Evolutionary conservation across 92 coral and sea anemone species (phyloP).

Genomic region (Isaurus tuberculatus): DNA sequence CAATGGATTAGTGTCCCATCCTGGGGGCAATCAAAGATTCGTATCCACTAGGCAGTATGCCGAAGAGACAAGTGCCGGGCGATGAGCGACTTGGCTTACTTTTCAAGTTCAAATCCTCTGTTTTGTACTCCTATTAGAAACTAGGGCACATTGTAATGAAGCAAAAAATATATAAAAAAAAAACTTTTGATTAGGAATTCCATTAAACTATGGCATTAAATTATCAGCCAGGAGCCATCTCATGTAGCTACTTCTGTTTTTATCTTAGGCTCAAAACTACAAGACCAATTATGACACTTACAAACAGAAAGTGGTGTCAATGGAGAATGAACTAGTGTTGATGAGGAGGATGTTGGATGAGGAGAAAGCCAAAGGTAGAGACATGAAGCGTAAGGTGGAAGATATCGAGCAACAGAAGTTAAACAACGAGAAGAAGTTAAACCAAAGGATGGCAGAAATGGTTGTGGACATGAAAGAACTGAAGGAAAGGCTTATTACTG

Average conservation of each 20-base stretch:
- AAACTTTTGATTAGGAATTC: neutral
- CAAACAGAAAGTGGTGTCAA: conserved; percentile 79
- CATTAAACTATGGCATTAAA: neutral
- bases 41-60: no score
- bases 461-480: conserved; percentile 75
- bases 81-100: no score
- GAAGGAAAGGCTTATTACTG: conserved; percentile 75
- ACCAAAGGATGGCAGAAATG: conserved; percentile 68
- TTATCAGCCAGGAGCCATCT: neutral
- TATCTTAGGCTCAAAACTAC: conserved; percentile 74
- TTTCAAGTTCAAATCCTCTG: no score
- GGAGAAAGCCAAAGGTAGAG: conserved; percentile 78
- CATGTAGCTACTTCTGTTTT: neutral
- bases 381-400: conserved; percentile 73
- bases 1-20: no score
- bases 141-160: no score
- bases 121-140: no score
- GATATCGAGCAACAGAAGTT: conserved; percentile 70
- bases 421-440: conserved; percentile 60
- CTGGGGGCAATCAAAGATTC: no score
- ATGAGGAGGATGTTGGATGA: conserved; percentile 84
- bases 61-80: no score
- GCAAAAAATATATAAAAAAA: no score
- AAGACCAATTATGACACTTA: conserved; percentile 82
- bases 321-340: conserved; percentile 87